Percentiles rank a stretch among this genome's conserved stretches.
These are phyloP conservation scores for Cosmorhoe ocellata DNA, from an alignment of 2,888 invertebrate genomes.

Conservation along the genomic window DNA sequence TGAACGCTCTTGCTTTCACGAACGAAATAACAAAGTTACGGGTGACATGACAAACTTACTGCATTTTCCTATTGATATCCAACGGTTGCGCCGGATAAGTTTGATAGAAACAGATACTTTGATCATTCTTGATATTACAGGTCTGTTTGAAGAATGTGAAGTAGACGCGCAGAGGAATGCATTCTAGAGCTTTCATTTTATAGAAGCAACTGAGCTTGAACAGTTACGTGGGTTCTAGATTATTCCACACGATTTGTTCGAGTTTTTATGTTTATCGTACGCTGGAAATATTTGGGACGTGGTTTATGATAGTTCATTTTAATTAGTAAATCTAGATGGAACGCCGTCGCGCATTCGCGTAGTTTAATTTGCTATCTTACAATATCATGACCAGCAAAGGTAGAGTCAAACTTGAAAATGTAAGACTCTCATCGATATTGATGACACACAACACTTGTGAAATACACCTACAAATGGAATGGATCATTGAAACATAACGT, in stretches of 20 bases:
- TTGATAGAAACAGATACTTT: slow-evolving; percentile 28
- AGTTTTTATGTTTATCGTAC: too few species aligned
- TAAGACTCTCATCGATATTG: too few species aligned
- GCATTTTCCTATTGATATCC: slow-evolving; percentile 32
- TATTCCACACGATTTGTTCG: too few species aligned
- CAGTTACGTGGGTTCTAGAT: too few species aligned
- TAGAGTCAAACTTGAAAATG: too few species aligned
- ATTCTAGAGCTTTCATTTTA: not conserved
- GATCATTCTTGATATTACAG: slow-evolving; percentile 21
- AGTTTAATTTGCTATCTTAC: too few species aligned
- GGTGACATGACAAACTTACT: slow-evolving; percentile 25
- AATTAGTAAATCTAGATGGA: too few species aligned
- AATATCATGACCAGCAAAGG: too few species aligned
- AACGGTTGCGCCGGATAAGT: slow-evolving; percentile 24
- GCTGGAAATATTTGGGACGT: too few species aligned
- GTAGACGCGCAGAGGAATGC: slow-evolving; percentile 2
- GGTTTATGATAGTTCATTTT: too few species aligned
- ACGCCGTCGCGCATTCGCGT: too few species aligned
- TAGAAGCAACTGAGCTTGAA: not conserved
- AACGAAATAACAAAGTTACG: slow-evolving; percentile 31
- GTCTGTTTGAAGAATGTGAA: not conserved
- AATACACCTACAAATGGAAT: slow-evolving; percentile 1
- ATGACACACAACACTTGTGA: too few species aligned
- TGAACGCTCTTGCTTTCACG: not conserved
- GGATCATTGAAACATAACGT: slow-evolving; percentile 35